phyloP scores from a whole-genome alignment of 2,888 invertebrate genomes.

The Melikaiella ostensackeni region DNA sequence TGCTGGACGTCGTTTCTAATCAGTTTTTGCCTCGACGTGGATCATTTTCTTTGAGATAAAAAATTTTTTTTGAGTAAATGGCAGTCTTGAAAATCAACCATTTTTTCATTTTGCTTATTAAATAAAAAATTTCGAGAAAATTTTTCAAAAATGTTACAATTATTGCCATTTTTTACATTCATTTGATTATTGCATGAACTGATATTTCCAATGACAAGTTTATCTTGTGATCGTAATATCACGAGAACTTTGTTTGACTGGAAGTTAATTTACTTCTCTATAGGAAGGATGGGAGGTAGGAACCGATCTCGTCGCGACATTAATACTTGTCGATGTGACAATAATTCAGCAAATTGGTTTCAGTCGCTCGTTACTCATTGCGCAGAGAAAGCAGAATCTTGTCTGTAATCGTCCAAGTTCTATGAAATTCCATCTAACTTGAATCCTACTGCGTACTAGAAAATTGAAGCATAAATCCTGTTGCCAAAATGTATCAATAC shows the following conservation, averaged over 20 bases:
- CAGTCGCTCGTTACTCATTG: neutral
- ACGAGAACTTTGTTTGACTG: neutral
- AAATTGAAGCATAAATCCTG: neutral
- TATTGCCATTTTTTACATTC: too few relatives aligned
- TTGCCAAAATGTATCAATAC: too few relatives aligned
- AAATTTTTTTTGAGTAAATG: too few relatives aligned
- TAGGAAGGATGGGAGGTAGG: neutral
- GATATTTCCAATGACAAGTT: neutral
- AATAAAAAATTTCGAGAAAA: too few relatives aligned
- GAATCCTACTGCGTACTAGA: too few relatives aligned
- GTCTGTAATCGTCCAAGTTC: slow-evolving; percentile 1
- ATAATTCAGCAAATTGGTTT: slow-evolving; percentile 27
- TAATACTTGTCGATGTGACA: slow-evolving; percentile 31
- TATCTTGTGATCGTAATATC: neutral
- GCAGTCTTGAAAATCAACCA: too few relatives aligned
- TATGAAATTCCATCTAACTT: neutral
- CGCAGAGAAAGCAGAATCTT: neutral
- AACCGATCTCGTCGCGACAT: slow-evolving; percentile 19
- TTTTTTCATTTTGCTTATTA: too few relatives aligned
- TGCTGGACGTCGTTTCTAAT: too few relatives aligned
- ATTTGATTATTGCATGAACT: neutral
- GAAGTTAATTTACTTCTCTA: slow-evolving; percentile 21
- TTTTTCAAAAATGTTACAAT: too few relatives aligned
- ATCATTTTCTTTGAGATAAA: too few relatives aligned
- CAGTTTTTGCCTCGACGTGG: too few relatives aligned